A percentile compares a stretch with the other conserved stretches of the same genome.
Evolutionary conservation across 2,797 vertebrate species (phyloP).

Genomic region (Amphiprion clarkii): DNA sequence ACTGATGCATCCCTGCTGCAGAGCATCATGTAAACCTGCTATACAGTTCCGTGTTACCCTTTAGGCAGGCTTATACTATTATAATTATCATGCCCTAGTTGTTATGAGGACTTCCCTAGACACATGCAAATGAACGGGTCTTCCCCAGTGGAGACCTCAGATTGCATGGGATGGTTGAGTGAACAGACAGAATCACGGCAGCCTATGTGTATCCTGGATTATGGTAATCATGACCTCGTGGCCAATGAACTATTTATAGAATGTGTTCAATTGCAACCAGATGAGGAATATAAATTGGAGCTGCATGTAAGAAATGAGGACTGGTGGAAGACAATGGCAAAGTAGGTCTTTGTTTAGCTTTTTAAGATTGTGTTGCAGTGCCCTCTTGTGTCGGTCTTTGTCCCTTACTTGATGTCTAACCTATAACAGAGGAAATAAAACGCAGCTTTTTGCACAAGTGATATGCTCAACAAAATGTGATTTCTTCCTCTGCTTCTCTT

Average conservation of each 20-base stretch:
- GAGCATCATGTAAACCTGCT: slow-evolving; percentile 13
- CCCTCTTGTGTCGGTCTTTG: slow-evolving; percentile 70
- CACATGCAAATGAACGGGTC: slow-evolving; percentile 49
- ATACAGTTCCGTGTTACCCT: slow-evolving; percentile 20
- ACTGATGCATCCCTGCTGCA: neutral
- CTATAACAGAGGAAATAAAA: neutral
- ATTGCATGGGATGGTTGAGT: slow-evolving; percentile 48
- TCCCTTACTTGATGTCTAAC: neutral
- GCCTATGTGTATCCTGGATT: slow-evolving; percentile 49
- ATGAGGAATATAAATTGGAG: slow-evolving; percentile 38
- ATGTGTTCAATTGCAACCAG: slow-evolving; percentile 43
- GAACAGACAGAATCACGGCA: slow-evolving; percentile 57
- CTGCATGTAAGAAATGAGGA: slow-evolving; percentile 21
- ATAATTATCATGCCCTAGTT: slow-evolving; percentile 69
- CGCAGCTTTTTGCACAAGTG: neutral
- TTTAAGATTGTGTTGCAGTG: slow-evolving; percentile 40
- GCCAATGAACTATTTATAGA: slow-evolving; percentile 65
- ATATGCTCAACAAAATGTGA: neutral
- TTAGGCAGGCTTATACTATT: slow-evolving; percentile 25
- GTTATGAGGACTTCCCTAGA: slow-evolving; percentile 45
- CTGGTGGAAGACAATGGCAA: neutral
- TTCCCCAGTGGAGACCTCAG: slow-evolving; percentile 40
- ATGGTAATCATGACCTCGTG: slow-evolving; percentile 58
- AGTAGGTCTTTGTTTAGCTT: neutral
- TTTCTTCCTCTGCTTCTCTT: neutral